Evolutionary conservation across 2,797 vertebrate genomes (phyloP), one percentile per base, ranked within the genome.

Genomic region (Ispidina lecontei): DNA sequence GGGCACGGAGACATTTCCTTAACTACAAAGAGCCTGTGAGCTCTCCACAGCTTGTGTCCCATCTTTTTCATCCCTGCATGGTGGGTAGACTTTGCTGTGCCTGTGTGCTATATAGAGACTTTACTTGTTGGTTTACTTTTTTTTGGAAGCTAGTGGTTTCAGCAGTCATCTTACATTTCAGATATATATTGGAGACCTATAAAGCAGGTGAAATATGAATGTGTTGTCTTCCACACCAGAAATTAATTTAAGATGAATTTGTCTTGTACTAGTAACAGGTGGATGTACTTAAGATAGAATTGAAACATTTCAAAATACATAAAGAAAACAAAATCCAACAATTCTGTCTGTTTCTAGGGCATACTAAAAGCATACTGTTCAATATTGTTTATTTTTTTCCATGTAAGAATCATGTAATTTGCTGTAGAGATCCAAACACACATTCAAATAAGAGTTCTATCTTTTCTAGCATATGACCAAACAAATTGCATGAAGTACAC

Each of bases 221-320:
- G 60, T 72, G 51, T 59, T 49, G 90, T 89, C 23, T 78, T 84
- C 39, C 12, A 44, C 44, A 55, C 8, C 13, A 55, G 60, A 87
- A 81, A 94, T 87, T 91, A 84, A 93, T 69, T 89, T 85, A 87
- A 56, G 21, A 17, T 88, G 41, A 93, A 56, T 86, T 75, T 91
- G 43, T 19, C 37, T 91, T 15, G 25, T 86, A 59, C n/a, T 68
- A 37, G n/a, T 47, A 89, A 87, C 54, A 86, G 46, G 49, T 89
- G 79, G 33, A 70, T 54, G 25, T 72, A 60, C 39, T 94, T 90
- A 84, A 52, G 69, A 51, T 23, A 80, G 10, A 82, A 80, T 39
- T 70, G 55, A 58, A 94, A 86, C n/a, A 47, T 8, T 79, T 84
- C 14, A 70, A 84, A 93, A 73, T n/a, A 70, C 1, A 0, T 19